Evolutionary conservation across 35 echinoderm and acorn worm species (phyloP), one percentile per base, ranked within the genome.

Genomic region (Heliocidaris tuberculata): DNA sequence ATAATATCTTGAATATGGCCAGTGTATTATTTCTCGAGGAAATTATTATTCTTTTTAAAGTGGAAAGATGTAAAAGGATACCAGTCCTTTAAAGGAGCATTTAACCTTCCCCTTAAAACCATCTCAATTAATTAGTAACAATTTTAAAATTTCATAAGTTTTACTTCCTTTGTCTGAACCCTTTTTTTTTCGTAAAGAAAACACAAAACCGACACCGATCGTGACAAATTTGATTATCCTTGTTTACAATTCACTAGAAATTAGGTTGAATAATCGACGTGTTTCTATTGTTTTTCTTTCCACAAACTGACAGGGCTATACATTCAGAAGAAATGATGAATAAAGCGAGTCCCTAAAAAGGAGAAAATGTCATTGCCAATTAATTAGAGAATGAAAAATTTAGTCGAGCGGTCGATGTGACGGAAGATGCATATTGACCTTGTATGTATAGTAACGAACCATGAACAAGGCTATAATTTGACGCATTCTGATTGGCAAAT

Each of bases 371-470:
- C 65, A 78, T 78, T 78, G 65, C 19, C 65, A 19, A 78, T 7
- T 78, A 78, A 78, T 78, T 78, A 78, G 19, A 78, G 65, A 78
- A 78, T 78, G 65, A n/a, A 19, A 78, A 78, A 78, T 78, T 78
- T 78, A 27, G 65, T 78, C 21, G 27, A n/a, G 7, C 7, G 7
- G 15, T 78, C 65, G 21, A 24, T n/a, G 21, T 78, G 65, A 24
- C 21, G 27, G 27, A 78, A 78, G 19, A 78, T 19, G 65, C 65
- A 3, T 5, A 78, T 78, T 78, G 65, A n/a, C 65, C 65, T 78
- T 78, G 65, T 78, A 78, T 78, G 65, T 27, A n/a, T 78, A 78
- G 65, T 78, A 78, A 78, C 65, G 65, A 78, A 78, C 65, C 65
- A 78, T 78, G 65, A 78, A 78, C 4, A 78, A 21, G 19, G 65